A percentile compares a stretch with the other conserved stretches of the same genome.
Evolutionary conservation across 2,113 vertebrate species (phyloP).

Genomic region (Boleophthalmus pectinirostris): DNA sequence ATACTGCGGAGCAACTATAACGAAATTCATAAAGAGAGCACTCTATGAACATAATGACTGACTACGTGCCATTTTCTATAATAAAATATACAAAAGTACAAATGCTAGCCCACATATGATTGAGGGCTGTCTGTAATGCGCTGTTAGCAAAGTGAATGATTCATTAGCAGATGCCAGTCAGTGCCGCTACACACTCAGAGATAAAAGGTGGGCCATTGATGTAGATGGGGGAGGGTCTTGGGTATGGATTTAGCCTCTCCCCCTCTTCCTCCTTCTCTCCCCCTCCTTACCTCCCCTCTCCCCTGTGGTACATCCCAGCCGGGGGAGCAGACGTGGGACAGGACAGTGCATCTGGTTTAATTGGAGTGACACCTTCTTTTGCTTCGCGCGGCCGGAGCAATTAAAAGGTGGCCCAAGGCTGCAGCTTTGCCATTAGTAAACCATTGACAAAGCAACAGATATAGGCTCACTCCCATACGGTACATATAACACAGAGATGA

Average conservation of each 20-base stretch:
- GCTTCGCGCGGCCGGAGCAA: slow-evolving; percentile 69
- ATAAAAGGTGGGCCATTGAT: slow-evolving; percentile 54
- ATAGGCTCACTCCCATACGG: slow-evolving; percentile 11
- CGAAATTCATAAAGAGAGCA: no score
- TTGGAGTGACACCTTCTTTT: slow-evolving; percentile 71
- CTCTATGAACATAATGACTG: neutral
- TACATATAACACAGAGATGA: slow-evolving; percentile 34
- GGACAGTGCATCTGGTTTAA: slow-evolving; percentile 65
- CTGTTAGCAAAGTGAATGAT: neutral
- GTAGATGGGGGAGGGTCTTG: slow-evolving; percentile 21
- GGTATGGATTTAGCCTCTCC: slow-evolving; percentile 55
- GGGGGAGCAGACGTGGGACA: slow-evolving; percentile 53
- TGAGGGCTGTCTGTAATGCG: neutral
- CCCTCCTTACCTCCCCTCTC: slow-evolving; percentile 45
- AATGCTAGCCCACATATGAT: slow-evolving; percentile 15
- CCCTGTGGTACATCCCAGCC: slow-evolving; percentile 52
- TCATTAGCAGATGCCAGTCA: slow-evolving; percentile 15
- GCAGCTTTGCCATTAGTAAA: slow-evolving; percentile 59
- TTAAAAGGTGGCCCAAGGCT: slow-evolving; percentile 75
- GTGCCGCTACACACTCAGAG: slow-evolving; percentile 12
- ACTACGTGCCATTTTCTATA: neutral
- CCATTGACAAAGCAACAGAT: slow-evolving; percentile 57
- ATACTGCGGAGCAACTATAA: no score
- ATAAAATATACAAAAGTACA: neutral
- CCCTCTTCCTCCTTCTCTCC: slow-evolving; percentile 30